A percentile compares a stretch with the other conserved stretches of the same genome.
Evolutionary conservation across 2,797 vertebrate genomes (phyloP).

Genomic region (Cyprinella venusta): DNA sequence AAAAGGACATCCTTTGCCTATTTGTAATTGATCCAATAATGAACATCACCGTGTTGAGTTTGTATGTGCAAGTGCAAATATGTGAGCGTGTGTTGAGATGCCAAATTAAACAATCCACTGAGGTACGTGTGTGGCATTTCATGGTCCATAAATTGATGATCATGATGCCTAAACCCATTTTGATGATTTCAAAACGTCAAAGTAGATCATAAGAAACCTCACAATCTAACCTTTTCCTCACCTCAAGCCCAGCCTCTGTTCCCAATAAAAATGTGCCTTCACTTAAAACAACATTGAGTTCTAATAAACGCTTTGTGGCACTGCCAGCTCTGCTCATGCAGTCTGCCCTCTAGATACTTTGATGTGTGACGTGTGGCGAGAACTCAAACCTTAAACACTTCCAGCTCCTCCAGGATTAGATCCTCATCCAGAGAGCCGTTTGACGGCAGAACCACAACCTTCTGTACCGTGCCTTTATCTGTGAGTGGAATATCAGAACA

Average conservation of each 20-base stretch:
- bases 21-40: no score
- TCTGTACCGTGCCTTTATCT: constrained; percentile 96
- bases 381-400: constrained; percentile 93
- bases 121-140: not conserved
- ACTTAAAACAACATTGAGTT: constrained; percentile 3
- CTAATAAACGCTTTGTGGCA: constrained; percentile 32
- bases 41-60: not conserved
- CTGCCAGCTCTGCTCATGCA: constrained; percentile 19
- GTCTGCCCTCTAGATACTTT: constrained; percentile 54
- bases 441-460: constrained; percentile 91
- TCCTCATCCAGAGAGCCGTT: constrained; percentile 89
- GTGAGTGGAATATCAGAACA: constrained; percentile 38
- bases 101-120: constrained; percentile 9
- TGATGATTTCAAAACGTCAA: not conserved
- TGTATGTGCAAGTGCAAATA: not conserved
- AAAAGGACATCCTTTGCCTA: no score
- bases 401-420: constrained; percentile 95
- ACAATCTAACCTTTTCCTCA: constrained; percentile 4
- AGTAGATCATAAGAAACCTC: constrained; percentile 17
- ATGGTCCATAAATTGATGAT: not conserved
- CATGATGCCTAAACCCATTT: not conserved
- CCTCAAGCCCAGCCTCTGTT: constrained; percentile 27
- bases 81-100: not conserved
- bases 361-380: constrained; percentile 59
- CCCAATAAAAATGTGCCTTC: not conserved